phyloP scores from a whole-genome alignment of 2,888 invertebrate genomes.

The Stictocephala bisonia region DNA sequence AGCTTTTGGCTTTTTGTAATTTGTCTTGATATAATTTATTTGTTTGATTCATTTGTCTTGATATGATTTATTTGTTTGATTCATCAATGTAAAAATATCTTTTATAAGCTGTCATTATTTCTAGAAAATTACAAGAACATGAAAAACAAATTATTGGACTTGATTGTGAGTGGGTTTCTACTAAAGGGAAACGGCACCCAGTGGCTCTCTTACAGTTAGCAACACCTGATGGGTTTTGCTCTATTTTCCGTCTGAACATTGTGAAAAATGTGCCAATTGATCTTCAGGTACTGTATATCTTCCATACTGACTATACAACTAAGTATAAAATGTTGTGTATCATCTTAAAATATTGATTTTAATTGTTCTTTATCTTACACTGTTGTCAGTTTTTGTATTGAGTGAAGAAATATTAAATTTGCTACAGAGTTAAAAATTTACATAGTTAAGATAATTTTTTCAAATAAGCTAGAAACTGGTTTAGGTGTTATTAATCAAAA shows the following conservation, averaged over 20 bases:
- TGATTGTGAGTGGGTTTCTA: conserved; percentile 85
- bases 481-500: too few relatives aligned
- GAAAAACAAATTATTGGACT: conserved; percentile 70
- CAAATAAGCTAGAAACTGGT: too few relatives aligned
- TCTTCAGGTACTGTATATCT: conserved; percentile 67
- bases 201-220: conserved; percentile 81
- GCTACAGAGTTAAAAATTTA: too few relatives aligned
- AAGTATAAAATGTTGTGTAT: too few relatives aligned
- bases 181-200: conserved; percentile 69
- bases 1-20: too few relatives aligned
- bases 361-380: too few relatives aligned
- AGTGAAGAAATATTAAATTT: too few relatives aligned
- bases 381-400: too few relatives aligned
- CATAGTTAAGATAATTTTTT: too few relatives aligned
- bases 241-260: conserved; percentile 74
- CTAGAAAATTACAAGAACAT: conserved; percentile 43
- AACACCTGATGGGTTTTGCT: conserved; percentile 75
- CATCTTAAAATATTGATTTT: too few relatives aligned
- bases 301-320: too few relatives aligned
- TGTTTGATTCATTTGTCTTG: neutral
- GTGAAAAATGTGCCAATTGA: conserved; percentile 72
- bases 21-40: too few relatives aligned
- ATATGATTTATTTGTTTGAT: neutral
- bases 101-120: conserved; percentile 11
- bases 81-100: neutral